Conservation (phyloP, 1,140 invertebrate species). For the Lanistes nyassanus region DNA sequence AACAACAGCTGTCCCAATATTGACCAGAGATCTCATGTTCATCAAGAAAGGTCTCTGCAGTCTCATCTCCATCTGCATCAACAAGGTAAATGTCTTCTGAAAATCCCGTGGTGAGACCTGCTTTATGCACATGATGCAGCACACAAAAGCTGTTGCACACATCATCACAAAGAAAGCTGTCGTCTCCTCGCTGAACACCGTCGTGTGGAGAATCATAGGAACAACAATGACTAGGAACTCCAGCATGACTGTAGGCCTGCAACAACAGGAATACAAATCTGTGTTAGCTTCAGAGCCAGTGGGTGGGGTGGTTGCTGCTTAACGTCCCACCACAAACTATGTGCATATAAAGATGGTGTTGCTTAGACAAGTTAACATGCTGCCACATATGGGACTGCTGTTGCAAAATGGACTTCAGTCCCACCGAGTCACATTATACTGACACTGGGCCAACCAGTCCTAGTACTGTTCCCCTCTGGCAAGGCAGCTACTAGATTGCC, state of each 20-base stretch:
- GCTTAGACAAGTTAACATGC: too few species aligned
- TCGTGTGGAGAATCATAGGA: slow-evolving; percentile 35
- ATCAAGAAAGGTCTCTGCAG: slow-evolving; percentile 47
- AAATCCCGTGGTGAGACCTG: slow-evolving; percentile 6
- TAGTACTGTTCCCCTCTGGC: too few species aligned
- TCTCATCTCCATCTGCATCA: slow-evolving; percentile 30
- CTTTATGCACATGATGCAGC: background rate
- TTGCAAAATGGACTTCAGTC: too few species aligned
- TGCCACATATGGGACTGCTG: too few species aligned
- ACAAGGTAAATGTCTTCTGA: slow-evolving; percentile 6
- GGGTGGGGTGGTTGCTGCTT: too few species aligned
- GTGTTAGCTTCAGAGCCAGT: too few species aligned
- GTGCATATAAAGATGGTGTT: too few species aligned
- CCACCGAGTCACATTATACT: too few species aligned
- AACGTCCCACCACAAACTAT: too few species aligned
- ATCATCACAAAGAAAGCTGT: slow-evolving; percentile 25
- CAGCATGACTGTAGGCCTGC: slow-evolving; percentile 28
- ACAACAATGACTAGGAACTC: slow-evolving; percentile 33
- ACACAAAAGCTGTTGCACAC: slow-evolving; percentile 18
- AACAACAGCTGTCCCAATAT: slow-evolving; percentile 80
- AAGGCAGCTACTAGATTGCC: too few species aligned
- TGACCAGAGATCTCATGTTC: slow-evolving; percentile 72
- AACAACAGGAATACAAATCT: too few species aligned
- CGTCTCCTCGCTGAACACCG: slow-evolving; percentile 26
- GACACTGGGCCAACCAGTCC: too few species aligned